A percentile compares a stretch with the other conserved stretches of the same genome.
phyloP scores from a whole-genome alignment of 92 coral and sea anemone genomes.

The Paragorgia papillata region DNA sequence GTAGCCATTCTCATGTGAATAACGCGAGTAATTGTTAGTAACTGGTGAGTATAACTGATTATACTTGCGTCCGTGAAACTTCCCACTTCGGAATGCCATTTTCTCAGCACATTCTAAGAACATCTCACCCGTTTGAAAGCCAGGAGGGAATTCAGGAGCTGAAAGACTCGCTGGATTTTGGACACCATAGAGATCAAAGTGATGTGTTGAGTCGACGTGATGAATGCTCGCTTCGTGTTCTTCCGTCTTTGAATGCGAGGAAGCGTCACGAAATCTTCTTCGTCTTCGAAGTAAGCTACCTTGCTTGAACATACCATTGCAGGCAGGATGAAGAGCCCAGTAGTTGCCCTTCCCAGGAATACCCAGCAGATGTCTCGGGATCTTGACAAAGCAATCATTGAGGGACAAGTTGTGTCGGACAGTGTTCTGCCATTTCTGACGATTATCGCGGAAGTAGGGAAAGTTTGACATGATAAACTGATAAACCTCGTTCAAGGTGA shows the following conservation, averaged over 20 bases:
- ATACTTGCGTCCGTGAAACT: background rate
- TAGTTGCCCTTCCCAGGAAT: slow-evolving; percentile 43
- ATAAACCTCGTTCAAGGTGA: slow-evolving; percentile 36
- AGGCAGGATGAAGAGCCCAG: slow-evolving; percentile 38
- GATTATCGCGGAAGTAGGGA: slow-evolving; percentile 35
- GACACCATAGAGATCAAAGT: slow-evolving; percentile 23
- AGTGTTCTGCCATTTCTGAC: slow-evolving; percentile 43
- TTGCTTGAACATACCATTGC: slow-evolving; percentile 35
- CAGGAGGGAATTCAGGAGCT: background rate
- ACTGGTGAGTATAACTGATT: background rate
- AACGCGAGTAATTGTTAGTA: background rate
- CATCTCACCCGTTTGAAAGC: background rate
- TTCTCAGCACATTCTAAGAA: background rate
- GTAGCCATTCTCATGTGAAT: background rate
- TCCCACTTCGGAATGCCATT: background rate
- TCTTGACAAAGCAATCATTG: slow-evolving; percentile 33
- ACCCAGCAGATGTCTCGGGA: slow-evolving; percentile 29
- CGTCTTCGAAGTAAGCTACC: slow-evolving; percentile 35
- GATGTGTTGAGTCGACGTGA: slow-evolving; percentile 38
- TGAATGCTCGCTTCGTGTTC: slow-evolving; percentile 17
- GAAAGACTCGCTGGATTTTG: background rate
- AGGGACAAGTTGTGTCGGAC: slow-evolving; percentile 38
- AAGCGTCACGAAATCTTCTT: slow-evolving; percentile 18
- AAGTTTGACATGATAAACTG: slow-evolving; percentile 29
- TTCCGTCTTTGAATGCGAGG: background rate